Evolutionary conservation across 2,888 invertebrate genomes (phyloP), one percentile per base, ranked within the genome.

Genomic region (Pteria penguin): DNA sequence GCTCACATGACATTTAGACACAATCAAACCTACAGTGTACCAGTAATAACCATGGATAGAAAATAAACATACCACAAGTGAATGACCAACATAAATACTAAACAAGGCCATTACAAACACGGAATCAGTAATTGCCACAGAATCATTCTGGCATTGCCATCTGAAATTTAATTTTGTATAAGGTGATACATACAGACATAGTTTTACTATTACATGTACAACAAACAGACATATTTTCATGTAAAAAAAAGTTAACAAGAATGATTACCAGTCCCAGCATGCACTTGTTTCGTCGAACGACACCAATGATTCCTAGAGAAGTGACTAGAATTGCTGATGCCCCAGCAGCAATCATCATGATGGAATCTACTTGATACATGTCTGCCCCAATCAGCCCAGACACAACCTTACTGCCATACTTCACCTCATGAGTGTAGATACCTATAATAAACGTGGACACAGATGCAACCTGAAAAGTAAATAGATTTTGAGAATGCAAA

Each of bases 361-460:
- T 78, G 5, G 88, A 88, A 75, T 88, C 88, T 4, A 87, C 85
- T 31, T 81, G 82, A 70, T 87, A 88, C 72, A 88, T 79, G 8
- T 82, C 79, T 1, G 81, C 86, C 27, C 83, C 84, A 32, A 88
- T 82, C 31, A 88, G 81, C 26, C 78, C 82, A 1, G 87, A 87
- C 60, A 88, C 65, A 60, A 85, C 83, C 36, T 82, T 86, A 76
- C 86, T 87, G 4, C 88, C 88, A 80, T 88, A 88, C 62, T 88
- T 86, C 8, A 84, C 84, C 69, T 86, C 86, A 68, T 85, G 83
- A 2, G 88, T 87, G 84, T 84, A 87, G 55, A 88, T 86, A 0
- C 88, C 88, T n/a, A 88, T 85, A 24, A 81, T 83, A 66, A 88
- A 72, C 22, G 86, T 84, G 27, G 82, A 81, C 55, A 86, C 61